phyloP scores from a whole-genome alignment of 2,113 vertebrate species.

The Myanophis thanlyinensis region DNA sequence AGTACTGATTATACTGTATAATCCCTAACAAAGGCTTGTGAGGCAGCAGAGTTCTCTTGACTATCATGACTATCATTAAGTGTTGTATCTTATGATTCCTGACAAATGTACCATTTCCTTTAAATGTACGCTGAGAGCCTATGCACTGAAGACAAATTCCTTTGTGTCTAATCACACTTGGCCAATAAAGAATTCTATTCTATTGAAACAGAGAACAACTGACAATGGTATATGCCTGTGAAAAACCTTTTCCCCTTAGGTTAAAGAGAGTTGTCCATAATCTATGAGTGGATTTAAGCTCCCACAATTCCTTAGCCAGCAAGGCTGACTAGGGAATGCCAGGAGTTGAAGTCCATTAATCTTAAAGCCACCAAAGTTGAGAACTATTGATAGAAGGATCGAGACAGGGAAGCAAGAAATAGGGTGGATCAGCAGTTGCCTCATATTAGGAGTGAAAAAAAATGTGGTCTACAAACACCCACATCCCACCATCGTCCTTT shows the following conservation, averaged over 20 bases:
- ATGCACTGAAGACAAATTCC: too few species aligned
- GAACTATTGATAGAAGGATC: neutral
- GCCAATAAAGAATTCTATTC: too few species aligned
- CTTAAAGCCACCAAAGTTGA: neutral
- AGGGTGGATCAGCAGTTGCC: neutral
- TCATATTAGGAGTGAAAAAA: neutral
- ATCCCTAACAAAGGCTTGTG: neutral
- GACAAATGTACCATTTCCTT: too few species aligned
- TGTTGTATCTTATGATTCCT: too few species aligned
- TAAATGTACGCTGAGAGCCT: too few species aligned
- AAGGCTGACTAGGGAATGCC: neutral
- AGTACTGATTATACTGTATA: too few species aligned
- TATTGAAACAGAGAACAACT: neutral
- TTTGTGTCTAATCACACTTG: too few species aligned
- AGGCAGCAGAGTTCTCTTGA: neutral
- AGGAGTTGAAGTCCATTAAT: too few species aligned
- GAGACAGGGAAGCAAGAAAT: neutral
- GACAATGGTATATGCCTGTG: neutral
- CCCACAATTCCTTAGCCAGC: neutral
- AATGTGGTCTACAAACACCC: neutral
- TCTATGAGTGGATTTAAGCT: neutral
- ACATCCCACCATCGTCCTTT: neutral
- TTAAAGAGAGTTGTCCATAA: neutral
- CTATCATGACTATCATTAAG: too few species aligned
- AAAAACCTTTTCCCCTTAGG: neutral